phyloP scores from a whole-genome alignment of 2,113 vertebrate genomes.

The Leptobrachium ailaonicum region DNA sequence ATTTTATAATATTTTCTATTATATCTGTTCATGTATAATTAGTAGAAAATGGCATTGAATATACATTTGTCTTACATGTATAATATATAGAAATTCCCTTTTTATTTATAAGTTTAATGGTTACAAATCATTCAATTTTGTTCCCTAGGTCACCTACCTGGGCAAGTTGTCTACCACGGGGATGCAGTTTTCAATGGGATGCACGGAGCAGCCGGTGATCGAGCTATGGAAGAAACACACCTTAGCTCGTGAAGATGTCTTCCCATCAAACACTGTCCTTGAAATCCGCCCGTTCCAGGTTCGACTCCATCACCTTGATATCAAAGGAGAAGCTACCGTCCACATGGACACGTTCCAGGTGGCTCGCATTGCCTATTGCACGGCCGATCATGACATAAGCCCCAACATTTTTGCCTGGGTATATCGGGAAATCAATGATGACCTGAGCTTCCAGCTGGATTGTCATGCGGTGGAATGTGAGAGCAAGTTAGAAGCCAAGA shows the following conservation, averaged over 20 bases:
- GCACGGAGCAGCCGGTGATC: conserved; percentile 92
- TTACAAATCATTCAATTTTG: conserved; percentile 43
- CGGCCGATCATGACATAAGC: conserved; percentile 90
- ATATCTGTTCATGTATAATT: too few species aligned
- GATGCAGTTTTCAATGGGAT: conserved; percentile 91
- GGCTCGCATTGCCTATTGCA: conserved; percentile 97
- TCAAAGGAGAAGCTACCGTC: conserved; percentile 82
- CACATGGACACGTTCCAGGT: conserved; percentile 98
- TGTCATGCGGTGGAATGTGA: conserved; percentile 97
- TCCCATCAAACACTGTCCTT: conserved; percentile 77
- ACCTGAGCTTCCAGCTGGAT: conserved; percentile 98
- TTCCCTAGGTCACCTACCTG: conserved; percentile 88
- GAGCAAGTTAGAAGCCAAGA: conserved; percentile 96
- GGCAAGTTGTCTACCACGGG: conserved; percentile 91
- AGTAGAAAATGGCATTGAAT: too few species aligned
- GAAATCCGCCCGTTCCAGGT: conserved; percentile 98
- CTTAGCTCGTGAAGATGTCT: conserved; percentile 69
- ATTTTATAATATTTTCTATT: too few species aligned
- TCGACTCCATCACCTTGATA: conserved; percentile 90
- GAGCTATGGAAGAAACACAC: conserved; percentile 86
- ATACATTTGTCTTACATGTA: too few species aligned
- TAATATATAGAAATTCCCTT: too few species aligned
- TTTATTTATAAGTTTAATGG: not conserved
- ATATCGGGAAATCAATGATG: conserved; percentile 97
- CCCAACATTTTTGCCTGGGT: conserved; percentile 97